Conservation (phyloP, 2,797 vertebrate genomes). For the Echiichthys vipera region DNA sequence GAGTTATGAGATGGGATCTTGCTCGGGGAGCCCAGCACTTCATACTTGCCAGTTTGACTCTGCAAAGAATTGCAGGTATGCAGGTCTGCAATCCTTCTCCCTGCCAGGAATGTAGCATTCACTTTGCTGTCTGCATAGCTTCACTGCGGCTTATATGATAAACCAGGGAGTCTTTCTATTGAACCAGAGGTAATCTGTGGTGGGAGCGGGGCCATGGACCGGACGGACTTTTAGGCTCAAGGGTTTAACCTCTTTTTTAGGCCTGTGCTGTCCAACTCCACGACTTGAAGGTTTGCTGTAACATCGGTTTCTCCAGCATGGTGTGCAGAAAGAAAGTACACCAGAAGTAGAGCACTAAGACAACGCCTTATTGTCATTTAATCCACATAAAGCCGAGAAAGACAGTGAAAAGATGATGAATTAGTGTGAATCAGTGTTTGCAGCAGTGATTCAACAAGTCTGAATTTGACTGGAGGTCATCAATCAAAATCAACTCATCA, state of each 20-base stretch:
- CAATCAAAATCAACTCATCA: neutral
- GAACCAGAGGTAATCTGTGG: slow-evolving; percentile 41
- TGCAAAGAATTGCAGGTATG: slow-evolving; percentile 67
- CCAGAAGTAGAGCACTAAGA: neutral
- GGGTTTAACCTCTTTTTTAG: slow-evolving; percentile 14
- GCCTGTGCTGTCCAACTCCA: neutral
- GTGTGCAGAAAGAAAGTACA: neutral
- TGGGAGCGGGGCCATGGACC: neutral
- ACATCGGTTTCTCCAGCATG: neutral
- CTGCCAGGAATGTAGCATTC: slow-evolving; percentile 61
- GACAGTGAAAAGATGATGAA: neutral
- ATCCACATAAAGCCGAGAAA: neutral
- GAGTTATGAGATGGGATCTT: slow-evolving; percentile 3
- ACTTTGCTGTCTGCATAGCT: slow-evolving; percentile 46
- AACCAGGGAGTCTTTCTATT: slow-evolving; percentile 53
- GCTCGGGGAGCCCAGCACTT: neutral
- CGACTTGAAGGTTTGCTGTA: neutral
- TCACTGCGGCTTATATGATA: slow-evolving; percentile 45
- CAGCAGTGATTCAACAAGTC: neutral
- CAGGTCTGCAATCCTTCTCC: slow-evolving; percentile 57
- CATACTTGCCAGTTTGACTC: slow-evolving; percentile 37
- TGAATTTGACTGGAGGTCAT: slow-evolving; percentile 4
- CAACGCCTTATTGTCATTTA: neutral
- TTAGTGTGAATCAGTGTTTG: neutral
- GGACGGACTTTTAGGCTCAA: slow-evolving; percentile 7